Percentiles rank a stretch among this genome's conserved stretches.
Conservation (phyloP, 1,140 invertebrate species). For the Cataglyphis hispanica region DNA sequence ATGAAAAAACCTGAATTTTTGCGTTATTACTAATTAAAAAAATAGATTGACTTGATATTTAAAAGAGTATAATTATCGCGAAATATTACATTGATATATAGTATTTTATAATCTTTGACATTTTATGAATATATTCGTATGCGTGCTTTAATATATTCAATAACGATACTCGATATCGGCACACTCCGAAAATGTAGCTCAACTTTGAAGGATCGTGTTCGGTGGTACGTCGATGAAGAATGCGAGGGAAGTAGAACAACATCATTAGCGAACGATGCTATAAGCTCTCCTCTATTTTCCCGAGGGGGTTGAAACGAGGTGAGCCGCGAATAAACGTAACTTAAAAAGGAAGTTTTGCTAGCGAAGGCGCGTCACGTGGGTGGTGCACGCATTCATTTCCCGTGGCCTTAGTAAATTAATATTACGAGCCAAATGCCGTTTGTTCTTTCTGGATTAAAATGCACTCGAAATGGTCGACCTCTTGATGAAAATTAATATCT, state of each 20-base stretch:
- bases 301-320: constrained; percentile 56
- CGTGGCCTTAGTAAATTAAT: constrained; percentile 43
- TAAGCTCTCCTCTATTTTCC: constrained; percentile 48
- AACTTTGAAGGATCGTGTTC: constrained; percentile 44
- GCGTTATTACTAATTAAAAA: constrained; percentile 9
- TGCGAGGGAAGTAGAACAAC: constrained; percentile 55
- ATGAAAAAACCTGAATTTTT: not conserved
- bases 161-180: constrained; percentile 45
- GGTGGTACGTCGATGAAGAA: constrained; percentile 52
- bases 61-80: not conserved
- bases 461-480: constrained; percentile 1
- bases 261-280: constrained; percentile 50
- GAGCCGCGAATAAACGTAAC: constrained; percentile 60
- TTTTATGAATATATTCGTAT: constrained; percentile 28
- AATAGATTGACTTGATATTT: not conserved
- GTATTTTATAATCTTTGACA: constrained; percentile 37
- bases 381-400: constrained; percentile 35
- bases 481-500: constrained; percentile 40
- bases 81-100: constrained; percentile 3
- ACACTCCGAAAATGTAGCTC: constrained; percentile 16
- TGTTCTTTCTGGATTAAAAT: constrained; percentile 37
- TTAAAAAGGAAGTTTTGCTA: constrained; percentile 57
- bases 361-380: constrained; percentile 51
- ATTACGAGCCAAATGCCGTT: constrained; percentile 38
- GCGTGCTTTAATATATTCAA: constrained; percentile 14